Base-by-base conservation (phyloP, 2,113 vertebrate genomes). In the Laterallus jamaicensis region DNA sequence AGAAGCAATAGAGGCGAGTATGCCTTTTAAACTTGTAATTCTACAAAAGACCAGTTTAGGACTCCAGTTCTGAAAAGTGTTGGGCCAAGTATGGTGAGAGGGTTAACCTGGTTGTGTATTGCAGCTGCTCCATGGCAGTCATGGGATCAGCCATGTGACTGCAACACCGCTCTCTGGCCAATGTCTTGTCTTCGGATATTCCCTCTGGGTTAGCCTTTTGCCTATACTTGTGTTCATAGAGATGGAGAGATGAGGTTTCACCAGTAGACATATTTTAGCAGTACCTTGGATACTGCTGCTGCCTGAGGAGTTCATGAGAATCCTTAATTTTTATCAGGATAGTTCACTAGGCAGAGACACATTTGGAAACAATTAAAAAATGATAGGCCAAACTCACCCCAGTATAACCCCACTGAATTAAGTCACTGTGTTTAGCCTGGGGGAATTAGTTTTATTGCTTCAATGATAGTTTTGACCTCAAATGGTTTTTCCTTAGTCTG, bases 321-420 rank as follows among this genome's bases (percentile, higher is more conserved):
- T 55, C 54, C 62, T 71, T 88, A 69, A 18, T 87, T 95, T 87
- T 91, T 67, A 88, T 80, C 71, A 54, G 32, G 64, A 54, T 64
- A 64, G 52, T 78, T 93, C 68, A 86, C 47, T 39, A 52, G 42
- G 60, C 82, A 92, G 71, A 80, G 35, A 75, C n/a, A 47, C 73
- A 93, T 93, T 92, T 94, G 86, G 82, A 94, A 96, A 68, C 81
- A 91, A 92, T 90, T 92, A 77, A 83, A 90, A 96, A 92, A 86
- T 83, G 92, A 86, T 60, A 58, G 86, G 77, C 69, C 80, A 92
- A 96, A 88, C 44, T 95, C 82, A 94, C 79, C 82, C 60, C 59
- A 54, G 74, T 82, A 71, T 94, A 96, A 92, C 73, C 86, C n/a
- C 66, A 66, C 35, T 73, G 66, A 95, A 91, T 75, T 82, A 91